Evolutionary conservation across 2,888 invertebrate genomes (phyloP).

Genomic region (Cheilosia vernalis): DNA sequence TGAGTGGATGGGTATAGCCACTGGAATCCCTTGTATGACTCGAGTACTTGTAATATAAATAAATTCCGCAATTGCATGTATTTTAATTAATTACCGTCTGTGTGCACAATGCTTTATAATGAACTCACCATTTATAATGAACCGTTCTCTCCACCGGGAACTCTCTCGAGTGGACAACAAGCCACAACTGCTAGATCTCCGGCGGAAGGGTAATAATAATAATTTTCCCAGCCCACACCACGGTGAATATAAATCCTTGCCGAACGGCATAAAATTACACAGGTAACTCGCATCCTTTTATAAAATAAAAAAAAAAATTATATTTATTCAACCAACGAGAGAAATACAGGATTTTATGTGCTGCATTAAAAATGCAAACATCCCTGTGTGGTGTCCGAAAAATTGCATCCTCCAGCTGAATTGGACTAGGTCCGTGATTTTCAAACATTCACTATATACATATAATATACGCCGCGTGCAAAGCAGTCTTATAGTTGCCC

Average conservation of each 20-base stretch:
- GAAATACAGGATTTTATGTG: constrained; percentile 56
- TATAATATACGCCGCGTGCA: not conserved
- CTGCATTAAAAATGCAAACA: constrained; percentile 69
- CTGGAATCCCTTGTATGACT: not conserved
- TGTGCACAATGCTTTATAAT: constrained; percentile 57
- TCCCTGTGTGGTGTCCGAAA: constrained; percentile 62
- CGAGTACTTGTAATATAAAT: constrained; percentile 12
- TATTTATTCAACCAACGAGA: constrained; percentile 5
- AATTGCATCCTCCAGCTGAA: constrained; percentile 62
- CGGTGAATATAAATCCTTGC: constrained; percentile 54
- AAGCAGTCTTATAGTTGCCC: constrained; percentile 55
- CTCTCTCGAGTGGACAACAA: constrained; percentile 54
- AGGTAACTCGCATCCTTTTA: constrained; percentile 34
- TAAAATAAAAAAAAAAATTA: not conserved
- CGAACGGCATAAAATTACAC: constrained; percentile 51
- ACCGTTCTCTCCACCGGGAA: constrained; percentile 43
- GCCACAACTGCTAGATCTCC: constrained; percentile 3
- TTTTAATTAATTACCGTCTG: constrained; percentile 66
- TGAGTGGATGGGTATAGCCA: constrained; percentile 2
- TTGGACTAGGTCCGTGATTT: constrained; percentile 76
- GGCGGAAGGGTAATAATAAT: constrained; percentile 55
- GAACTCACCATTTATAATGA: constrained; percentile 59
- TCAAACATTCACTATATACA: constrained; percentile 27
- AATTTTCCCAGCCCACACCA: constrained; percentile 30
- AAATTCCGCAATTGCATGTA: constrained; percentile 14